These are phyloP conservation scores for Capricornis sumatraensis DNA, from an alignment of 2,113 vertebrate genomes.

Conservation along the genomic window DNA sequence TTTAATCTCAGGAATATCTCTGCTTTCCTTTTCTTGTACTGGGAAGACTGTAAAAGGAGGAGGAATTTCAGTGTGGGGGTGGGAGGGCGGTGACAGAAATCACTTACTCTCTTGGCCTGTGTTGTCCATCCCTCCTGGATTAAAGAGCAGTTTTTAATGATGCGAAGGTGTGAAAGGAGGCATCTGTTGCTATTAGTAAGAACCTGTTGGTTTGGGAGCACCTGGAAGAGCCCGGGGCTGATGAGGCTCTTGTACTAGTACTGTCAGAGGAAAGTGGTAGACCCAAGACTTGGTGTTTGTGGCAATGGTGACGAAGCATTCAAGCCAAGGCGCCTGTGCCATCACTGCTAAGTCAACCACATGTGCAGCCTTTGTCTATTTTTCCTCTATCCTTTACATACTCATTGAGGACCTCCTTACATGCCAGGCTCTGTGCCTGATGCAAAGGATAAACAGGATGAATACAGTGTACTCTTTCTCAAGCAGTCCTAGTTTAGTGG, in stretches of 20 bases:
- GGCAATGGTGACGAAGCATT: background rate
- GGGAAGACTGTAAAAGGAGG: constrained; percentile 68
- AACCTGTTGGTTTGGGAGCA: background rate
- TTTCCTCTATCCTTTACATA: background rate
- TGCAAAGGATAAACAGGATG: background rate
- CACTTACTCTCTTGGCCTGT: constrained; percentile 67
- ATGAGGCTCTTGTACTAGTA: background rate
- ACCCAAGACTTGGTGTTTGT: background rate
- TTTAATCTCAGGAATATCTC: background rate
- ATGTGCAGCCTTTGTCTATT: background rate
- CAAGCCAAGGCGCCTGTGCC: too few relatives aligned
- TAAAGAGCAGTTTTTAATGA: constrained; percentile 54
- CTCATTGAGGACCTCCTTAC: background rate
- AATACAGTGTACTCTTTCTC: background rate
- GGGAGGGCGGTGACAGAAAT: constrained; percentile 61
- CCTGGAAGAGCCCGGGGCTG: background rate
- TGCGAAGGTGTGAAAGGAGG: background rate
- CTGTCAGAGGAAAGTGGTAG: background rate
- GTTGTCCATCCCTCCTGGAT: constrained; percentile 65
- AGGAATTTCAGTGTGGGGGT: constrained; percentile 54
- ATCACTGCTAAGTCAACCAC: accelerated
- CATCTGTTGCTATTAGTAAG: background rate
- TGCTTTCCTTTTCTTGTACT: constrained; percentile 3
- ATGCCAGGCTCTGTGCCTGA: background rate
- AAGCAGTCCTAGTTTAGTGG: background rate